Percentiles rank a stretch among this genome's conserved stretches.
Conservation (phyloP, 1,140 invertebrate species). For the Calliphora vicina region DNA sequence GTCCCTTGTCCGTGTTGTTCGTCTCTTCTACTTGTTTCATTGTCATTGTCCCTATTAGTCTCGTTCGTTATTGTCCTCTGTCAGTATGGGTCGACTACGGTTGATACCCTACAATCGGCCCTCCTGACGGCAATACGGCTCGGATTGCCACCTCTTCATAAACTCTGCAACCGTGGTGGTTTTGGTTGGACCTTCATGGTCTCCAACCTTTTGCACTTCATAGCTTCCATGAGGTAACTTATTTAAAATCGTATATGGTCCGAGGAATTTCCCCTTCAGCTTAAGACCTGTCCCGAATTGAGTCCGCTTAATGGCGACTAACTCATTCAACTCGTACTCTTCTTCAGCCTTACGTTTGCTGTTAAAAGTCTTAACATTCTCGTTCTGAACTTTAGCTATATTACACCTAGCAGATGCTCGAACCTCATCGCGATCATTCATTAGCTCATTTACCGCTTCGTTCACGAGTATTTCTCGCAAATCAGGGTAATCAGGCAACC, state of each 20-base stretch:
- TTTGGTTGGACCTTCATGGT: constrained; percentile 45
- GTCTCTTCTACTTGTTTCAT: no score
- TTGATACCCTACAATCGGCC: neutral
- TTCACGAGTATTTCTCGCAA: constrained; percentile 45
- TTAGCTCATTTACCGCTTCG: constrained; percentile 44
- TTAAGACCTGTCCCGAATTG: constrained; percentile 54
- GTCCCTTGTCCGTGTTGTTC: no score
- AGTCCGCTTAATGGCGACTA: constrained; percentile 60
- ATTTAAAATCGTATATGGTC: constrained; percentile 49
- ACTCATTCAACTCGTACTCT: constrained; percentile 52
- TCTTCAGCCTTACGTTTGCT: constrained; percentile 45
- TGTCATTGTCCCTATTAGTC: no score
- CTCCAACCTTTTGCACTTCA: constrained; percentile 46
- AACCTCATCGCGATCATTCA: constrained; percentile 35
- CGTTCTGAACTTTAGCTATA: constrained; percentile 56
- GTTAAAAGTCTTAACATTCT: constrained; percentile 54
- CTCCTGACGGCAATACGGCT: no score
- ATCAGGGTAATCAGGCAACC: constrained; percentile 27
- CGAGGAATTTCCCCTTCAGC: constrained; percentile 52
- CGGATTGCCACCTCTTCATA: no score
- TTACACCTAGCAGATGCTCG: constrained; percentile 44
- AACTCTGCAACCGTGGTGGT: constrained; percentile 50
- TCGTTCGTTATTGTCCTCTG: no score
- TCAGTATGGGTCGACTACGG: no score
- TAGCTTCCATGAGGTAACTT: constrained; percentile 46